A percentile compares a stretch with the other conserved stretches of the same genome.
Conservation (phyloP, 2,113 vertebrate species). For the Corythornis cristatus region DNA sequence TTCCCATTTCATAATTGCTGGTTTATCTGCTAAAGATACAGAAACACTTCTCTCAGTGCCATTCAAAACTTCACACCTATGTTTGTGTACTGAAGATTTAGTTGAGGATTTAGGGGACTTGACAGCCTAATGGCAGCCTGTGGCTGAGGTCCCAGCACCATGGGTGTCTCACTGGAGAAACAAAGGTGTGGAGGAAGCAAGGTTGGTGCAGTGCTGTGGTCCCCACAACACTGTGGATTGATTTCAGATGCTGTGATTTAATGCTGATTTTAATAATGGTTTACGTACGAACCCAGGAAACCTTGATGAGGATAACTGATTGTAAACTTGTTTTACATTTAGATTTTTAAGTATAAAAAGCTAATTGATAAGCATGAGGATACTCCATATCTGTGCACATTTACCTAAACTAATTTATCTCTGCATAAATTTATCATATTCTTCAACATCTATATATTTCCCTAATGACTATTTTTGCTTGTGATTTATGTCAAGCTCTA, state of each 20-base stretch:
- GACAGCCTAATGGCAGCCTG: background rate
- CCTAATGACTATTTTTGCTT: background rate
- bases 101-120: background rate
- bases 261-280: background rate
- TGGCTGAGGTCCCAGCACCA: too few relatives aligned
- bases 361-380: background rate
- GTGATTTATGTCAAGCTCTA: background rate
- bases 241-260: conserved; percentile 1
- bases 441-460: background rate
- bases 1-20: background rate
- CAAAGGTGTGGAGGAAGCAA: too few relatives aligned
- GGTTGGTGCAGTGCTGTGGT: too few relatives aligned
- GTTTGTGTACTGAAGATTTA: background rate
- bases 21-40: background rate
- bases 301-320: background rate
- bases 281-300: background rate
- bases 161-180: too few relatives aligned
- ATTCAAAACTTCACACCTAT: background rate
- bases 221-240: background rate
- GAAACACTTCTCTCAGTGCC: background rate
- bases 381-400: background rate
- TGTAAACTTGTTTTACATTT: conserved; percentile 3
- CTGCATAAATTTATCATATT: background rate
- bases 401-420: background rate
- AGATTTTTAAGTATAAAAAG: conserved; percentile 18